Percentiles rank a stretch among this genome's conserved stretches.
phyloP scores from a whole-genome alignment of 2,888 invertebrate genomes.

The Candidula unifasciata region DNA sequence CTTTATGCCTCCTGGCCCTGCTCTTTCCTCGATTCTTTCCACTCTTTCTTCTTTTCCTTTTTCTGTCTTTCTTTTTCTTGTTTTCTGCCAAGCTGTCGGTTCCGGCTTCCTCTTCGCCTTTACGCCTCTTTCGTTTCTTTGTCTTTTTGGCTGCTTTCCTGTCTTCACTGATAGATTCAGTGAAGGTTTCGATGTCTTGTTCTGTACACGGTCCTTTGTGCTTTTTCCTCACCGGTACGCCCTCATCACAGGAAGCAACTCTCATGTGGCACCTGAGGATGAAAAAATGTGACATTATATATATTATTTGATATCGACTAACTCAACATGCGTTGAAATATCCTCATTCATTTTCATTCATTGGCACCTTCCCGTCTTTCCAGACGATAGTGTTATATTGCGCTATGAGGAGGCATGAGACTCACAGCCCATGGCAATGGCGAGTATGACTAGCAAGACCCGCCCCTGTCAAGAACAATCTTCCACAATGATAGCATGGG shows the following conservation, averaged over 20 bases:
- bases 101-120: neutral
- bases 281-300: no score
- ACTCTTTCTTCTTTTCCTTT: conserved; percentile 23
- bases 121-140: neutral
- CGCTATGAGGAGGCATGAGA: no score
- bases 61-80: conserved; percentile 21
- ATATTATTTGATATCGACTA: no score
- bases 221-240: conserved; percentile 26
- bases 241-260: conserved; percentile 40
- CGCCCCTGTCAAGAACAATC: no score
- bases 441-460: no score
- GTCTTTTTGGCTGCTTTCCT: neutral
- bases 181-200: neutral
- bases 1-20: conserved; percentile 22
- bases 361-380: no score
- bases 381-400: no score
- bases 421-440: no score
- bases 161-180: neutral
- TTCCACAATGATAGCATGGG: no score
- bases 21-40: conserved; percentile 28
- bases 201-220: conserved; percentile 36
- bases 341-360: no score
- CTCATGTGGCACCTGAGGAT: conserved; percentile 43
- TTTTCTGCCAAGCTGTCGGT: neutral
- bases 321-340: no score